phyloP scores from a whole-genome alignment of 2,888 invertebrate genomes.

The Oscheius sp. region DNA sequence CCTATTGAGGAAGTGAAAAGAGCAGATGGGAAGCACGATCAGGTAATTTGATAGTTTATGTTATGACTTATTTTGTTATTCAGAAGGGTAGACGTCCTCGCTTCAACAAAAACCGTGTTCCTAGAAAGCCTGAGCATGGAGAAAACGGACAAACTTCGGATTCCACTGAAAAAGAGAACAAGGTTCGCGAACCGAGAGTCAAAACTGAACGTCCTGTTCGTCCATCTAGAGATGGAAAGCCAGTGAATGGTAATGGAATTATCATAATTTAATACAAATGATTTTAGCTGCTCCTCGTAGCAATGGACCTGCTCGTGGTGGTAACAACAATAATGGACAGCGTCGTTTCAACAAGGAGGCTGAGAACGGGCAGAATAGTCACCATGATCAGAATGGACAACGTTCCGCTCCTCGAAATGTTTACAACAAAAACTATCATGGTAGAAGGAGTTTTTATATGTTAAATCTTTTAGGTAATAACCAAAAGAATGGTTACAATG shows the following conservation, averaged over 20 bases:
- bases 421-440: not conserved
- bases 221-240: not conserved
- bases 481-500: not conserved
- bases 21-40: not conserved
- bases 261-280: not conserved
- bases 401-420: not conserved
- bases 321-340: constrained; percentile 8
- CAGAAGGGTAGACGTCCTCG: not conserved
- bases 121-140: not conserved
- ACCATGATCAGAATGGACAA: not conserved
- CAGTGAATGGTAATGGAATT: not conserved
- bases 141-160: not conserved
- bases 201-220: not conserved
- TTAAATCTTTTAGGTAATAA: not conserved
- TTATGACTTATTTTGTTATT: no score
- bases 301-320: not conserved
- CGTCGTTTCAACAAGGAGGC: not conserved
- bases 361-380: not conserved
- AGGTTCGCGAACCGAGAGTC: not conserved
- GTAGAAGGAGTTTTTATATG: not conserved
- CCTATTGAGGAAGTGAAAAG: not conserved
- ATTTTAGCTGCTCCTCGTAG: not conserved
- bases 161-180: not conserved
- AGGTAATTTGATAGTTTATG: no score
- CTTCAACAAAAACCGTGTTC: not conserved